Evolutionary conservation across 1,140 invertebrate species (phyloP).

Genomic region (Bombus waltoni): DNA sequence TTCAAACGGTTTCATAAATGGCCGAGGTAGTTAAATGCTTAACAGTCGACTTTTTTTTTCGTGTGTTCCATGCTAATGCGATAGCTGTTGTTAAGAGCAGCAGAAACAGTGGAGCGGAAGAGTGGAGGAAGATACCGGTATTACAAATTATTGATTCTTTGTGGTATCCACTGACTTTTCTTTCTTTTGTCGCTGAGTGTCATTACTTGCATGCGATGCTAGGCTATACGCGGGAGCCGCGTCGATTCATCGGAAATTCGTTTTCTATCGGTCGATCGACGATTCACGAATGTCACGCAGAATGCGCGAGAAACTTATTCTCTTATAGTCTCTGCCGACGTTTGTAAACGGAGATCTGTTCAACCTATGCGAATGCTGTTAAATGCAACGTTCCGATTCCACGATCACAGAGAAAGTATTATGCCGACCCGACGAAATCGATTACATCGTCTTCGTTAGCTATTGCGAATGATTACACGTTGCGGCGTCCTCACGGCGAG

Average conservation of each 20-base stretch:
- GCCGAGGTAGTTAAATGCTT: too few relatives aligned
- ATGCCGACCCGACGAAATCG: not conserved
- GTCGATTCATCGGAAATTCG: conserved; percentile 12
- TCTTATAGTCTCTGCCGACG: not conserved
- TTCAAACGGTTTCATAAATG: not conserved
- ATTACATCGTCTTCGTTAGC: not conserved
- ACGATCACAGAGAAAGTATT: conserved; percentile 4
- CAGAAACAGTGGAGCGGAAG: not conserved
- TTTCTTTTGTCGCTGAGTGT: not conserved
- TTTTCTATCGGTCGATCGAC: not conserved
- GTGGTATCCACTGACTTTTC: not conserved
- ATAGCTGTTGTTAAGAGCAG: not conserved
- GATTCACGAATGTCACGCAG: not conserved
- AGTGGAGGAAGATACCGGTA: conserved; percentile 30
- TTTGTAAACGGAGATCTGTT: not conserved
- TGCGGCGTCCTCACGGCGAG: not conserved
- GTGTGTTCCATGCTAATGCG: too few relatives aligned
- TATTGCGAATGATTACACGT: conserved; percentile 9
- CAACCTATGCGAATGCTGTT: not conserved
- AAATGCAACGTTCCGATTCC: not conserved
- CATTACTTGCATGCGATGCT: conserved; percentile 27
- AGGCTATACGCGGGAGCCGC: not conserved
- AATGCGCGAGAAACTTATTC: not conserved
- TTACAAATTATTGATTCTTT: conserved; percentile 33
- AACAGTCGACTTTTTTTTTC: not conserved